Conservation (phyloP, 2,797 vertebrate species). For the Macropus fuliginosus region DNA sequence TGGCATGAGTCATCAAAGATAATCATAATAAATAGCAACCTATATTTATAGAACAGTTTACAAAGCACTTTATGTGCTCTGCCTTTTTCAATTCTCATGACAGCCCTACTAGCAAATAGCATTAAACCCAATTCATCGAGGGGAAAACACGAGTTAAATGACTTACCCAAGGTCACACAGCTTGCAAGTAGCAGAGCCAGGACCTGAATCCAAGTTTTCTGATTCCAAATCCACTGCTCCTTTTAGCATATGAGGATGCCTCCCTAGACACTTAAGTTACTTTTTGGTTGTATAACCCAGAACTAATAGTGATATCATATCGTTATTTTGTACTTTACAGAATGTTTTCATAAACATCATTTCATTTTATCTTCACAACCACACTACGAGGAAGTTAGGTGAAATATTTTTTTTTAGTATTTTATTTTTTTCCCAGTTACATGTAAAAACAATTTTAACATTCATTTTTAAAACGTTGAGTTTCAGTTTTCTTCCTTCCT, state of each 20-base stretch:
- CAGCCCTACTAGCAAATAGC: not conserved
- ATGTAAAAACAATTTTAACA: too few relatives aligned
- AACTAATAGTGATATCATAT: not conserved
- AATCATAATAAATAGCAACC: not conserved
- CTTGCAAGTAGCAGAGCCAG: not conserved
- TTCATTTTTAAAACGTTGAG: too few relatives aligned
- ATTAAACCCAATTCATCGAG: not conserved
- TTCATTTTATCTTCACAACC: not conserved
- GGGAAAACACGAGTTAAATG: not conserved
- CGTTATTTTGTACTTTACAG: not conserved
- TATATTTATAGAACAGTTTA: not conserved
- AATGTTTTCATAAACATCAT: not conserved
- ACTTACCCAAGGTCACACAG: not conserved
- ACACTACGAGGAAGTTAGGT: not conserved
- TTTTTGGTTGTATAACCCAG: not conserved
- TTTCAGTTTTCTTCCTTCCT: too few relatives aligned
- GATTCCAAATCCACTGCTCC: not conserved
- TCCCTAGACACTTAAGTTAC: not conserved
- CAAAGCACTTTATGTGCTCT: not conserved
- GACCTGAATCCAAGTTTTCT: not conserved
- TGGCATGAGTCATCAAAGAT: accelerated
- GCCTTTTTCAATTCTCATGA: not conserved
- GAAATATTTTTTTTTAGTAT: not conserved
- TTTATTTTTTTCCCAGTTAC: too few relatives aligned
- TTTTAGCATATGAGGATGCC: not conserved